phyloP scores from a whole-genome alignment of 2,888 invertebrate genomes.

The Thysanoteuthis rhombus region DNA sequence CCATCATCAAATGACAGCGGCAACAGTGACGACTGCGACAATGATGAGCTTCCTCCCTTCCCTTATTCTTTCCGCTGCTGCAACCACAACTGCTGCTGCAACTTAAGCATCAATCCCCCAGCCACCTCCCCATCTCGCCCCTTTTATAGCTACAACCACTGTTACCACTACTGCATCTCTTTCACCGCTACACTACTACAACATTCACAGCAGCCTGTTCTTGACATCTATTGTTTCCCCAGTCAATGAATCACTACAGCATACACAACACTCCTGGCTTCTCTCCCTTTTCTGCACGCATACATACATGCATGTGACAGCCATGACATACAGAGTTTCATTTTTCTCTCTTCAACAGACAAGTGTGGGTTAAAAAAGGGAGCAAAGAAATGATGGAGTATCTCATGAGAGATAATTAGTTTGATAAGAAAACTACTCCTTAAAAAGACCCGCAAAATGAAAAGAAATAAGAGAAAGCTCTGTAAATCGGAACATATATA shows the following conservation, averaged over 20 bases:
- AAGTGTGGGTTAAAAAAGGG: background rate
- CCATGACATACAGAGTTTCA: background rate
- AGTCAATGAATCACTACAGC: conserved; percentile 12
- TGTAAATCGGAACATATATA: background rate
- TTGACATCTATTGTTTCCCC: conserved; percentile 12
- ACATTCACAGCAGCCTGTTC: background rate
- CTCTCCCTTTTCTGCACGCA: background rate
- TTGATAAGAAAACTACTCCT: background rate
- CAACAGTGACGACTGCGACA: conserved; percentile 1
- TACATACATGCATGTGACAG: conserved; percentile 12
- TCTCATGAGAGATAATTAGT: background rate
- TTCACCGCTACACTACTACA: background rate
- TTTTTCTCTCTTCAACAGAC: conserved; percentile 12
- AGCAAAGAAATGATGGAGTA: background rate
- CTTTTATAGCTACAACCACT: background rate
- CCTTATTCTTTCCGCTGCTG: background rate
- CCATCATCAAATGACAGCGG: background rate
- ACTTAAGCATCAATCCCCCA: background rate
- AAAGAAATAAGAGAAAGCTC: background rate
- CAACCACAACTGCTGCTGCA: background rate
- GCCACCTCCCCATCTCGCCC: background rate
- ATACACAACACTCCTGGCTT: background rate
- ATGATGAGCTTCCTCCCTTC: conserved; percentile 12
- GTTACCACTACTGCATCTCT: background rate
- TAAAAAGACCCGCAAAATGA: background rate